Percentiles rank a stretch among this genome's conserved stretches.
Conservation (phyloP, 2,113 vertebrate genomes). For the Solea solea region DNA sequence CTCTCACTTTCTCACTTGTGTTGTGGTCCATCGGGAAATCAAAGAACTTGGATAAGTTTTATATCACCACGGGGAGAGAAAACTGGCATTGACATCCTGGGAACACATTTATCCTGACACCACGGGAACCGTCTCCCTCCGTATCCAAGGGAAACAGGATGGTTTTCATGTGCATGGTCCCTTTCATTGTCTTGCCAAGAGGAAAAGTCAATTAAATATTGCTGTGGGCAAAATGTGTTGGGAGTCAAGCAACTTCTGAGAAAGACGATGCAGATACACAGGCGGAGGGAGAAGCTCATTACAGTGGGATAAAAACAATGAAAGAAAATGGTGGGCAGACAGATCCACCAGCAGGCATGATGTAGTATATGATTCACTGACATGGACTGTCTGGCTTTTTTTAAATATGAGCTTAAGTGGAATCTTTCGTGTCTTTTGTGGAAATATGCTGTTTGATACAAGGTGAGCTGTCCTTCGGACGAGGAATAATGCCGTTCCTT, state of each 20-base stretch:
- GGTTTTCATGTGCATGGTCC: slow-evolving; percentile 5
- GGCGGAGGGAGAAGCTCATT: background rate
- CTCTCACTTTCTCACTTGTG: background rate
- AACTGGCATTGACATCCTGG: slow-evolving; percentile 35
- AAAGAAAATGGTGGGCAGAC: background rate
- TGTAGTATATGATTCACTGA: background rate
- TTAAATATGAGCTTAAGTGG: no score
- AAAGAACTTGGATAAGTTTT: slow-evolving; percentile 63
- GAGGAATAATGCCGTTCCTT: no score
- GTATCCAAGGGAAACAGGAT: slow-evolving; percentile 28
- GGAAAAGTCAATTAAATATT: slow-evolving; percentile 49
- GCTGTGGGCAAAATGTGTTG: slow-evolving; percentile 20
- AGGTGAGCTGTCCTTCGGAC: no score
- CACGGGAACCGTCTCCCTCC: slow-evolving; percentile 23
- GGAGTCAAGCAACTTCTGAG: slow-evolving; percentile 17
- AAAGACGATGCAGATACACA: background rate
- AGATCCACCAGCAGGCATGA: background rate
- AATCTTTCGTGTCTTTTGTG: no score
- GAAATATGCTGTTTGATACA: no score
- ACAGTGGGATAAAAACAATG: no score
- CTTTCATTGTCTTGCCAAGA: slow-evolving; percentile 39
- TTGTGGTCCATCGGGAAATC: slow-evolving; percentile 53
- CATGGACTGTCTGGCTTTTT: no score
- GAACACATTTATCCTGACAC: slow-evolving; percentile 43
- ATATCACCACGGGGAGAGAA: slow-evolving; percentile 47